Evolutionary conservation across 1,140 invertebrate genomes (phyloP), one percentile per base, ranked within the genome.

Genomic region (Drosophila parabipectinata): DNA sequence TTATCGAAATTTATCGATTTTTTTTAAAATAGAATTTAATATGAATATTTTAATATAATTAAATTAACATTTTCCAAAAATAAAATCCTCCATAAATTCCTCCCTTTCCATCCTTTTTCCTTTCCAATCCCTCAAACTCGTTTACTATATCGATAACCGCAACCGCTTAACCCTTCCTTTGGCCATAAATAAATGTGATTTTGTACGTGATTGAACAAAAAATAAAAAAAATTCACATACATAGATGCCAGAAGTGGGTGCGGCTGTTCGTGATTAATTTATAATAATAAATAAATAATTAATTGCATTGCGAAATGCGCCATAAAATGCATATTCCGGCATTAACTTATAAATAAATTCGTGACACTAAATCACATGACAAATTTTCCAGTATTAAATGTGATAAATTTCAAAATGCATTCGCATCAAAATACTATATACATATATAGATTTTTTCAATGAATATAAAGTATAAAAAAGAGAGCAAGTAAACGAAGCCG

Each of bases 331-430:
- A 62, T 68, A 73, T 77, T 77, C 72, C 71, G 72, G 72, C 60
- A 64, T 45, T 74, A 53, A 74, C 53, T 53, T 81, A 77, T 72
- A 66, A 75, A 75, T 75, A 75, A 75, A 75, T 75, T 66, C 54
- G 62, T 67, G 72, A 74, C 72, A 74, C 71, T 74, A 74, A 74
- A 74, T 74, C 58, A 74, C 72, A 63, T 74, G 72, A 74, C 71
- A 64, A 64, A 74, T 74, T 74, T 74, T 64, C 34, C 61, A 37
- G 53, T 34, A 74, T 74, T 64, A 57, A 74, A 74, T 56, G 52
- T 74, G 71, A 74, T 74, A 64, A 74, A 74, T 74, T 74, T 72
- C 32, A 24, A 47, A 69, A 69, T 15, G 14, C 12, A 37, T 57
- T n/a, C 63, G 32, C 63, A 60, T 6, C 34, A 50, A 57, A 24